Percentiles rank a stretch among this genome's conserved stretches.
phyloP scores from a whole-genome alignment of 1,140 invertebrate species.

The Microplitis mediator region DNA sequence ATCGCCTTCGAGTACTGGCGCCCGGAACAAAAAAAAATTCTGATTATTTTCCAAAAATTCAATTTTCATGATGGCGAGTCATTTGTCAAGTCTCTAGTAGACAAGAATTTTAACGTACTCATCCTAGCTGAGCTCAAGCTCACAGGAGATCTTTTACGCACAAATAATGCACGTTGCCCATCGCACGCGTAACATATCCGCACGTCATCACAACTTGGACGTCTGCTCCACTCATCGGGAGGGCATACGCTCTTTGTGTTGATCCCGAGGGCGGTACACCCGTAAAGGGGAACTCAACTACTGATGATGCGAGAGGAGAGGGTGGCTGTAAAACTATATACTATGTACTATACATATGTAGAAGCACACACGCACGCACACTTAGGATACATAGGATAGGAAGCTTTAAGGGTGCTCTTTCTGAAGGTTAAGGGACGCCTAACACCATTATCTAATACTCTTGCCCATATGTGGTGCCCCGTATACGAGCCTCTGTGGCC shows the following conservation, averaged over 20 bases:
- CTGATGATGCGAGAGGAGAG: background rate
- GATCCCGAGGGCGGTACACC: slow-evolving; percentile 3
- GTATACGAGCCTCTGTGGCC: slow-evolving; percentile 50
- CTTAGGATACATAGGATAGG: background rate
- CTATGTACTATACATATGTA: background rate
- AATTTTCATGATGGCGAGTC: too few relatives aligned
- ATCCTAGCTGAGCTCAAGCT: too few relatives aligned
- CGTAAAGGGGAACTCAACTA: background rate
- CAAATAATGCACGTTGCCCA: slow-evolving; percentile 43
- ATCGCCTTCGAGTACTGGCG: too few relatives aligned
- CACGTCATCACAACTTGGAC: background rate
- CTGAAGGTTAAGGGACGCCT: slow-evolving; percentile 39
- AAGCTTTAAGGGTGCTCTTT: background rate
- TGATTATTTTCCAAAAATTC: too few relatives aligned
- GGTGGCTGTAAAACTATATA: slow-evolving; percentile 19
- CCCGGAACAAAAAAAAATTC: too few relatives aligned
- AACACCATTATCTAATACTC: slow-evolving; percentile 61
- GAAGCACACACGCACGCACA: slow-evolving; percentile 20
- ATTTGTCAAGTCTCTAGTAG: too few relatives aligned
- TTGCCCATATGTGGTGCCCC: slow-evolving; percentile 57
- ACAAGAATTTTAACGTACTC: too few relatives aligned
- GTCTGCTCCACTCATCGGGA: slow-evolving; percentile 2
- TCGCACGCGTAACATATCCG: background rate
- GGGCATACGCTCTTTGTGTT: slow-evolving; percentile 41
- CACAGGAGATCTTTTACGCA: slow-evolving; percentile 4